phyloP scores from a whole-genome alignment of 2,888 invertebrate species.

The Clunio marinus region DNA sequence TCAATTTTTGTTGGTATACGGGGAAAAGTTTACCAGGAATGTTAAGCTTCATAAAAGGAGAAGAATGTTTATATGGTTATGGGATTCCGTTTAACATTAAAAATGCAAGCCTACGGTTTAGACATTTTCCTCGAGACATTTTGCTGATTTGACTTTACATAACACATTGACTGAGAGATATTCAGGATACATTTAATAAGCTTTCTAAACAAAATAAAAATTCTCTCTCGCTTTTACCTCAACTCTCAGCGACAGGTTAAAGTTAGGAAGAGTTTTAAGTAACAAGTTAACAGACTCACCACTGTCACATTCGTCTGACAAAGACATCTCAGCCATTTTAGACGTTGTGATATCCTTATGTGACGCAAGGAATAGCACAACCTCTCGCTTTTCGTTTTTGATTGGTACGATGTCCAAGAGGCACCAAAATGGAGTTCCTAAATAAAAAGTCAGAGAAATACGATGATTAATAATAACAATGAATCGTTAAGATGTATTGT shows the following conservation, averaged over 20 bases:
- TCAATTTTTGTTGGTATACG: too few species aligned
- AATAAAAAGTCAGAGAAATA: too few species aligned
- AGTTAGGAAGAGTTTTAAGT: too few species aligned
- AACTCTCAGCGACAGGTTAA: neutral
- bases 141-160: constrained; percentile 2
- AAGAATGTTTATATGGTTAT: neutral
- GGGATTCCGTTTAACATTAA: constrained; percentile 3
- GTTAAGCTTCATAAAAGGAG: neutral
- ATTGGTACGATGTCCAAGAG: constrained; percentile 95
- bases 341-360: constrained; percentile 95
- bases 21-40: too few species aligned
- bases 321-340: constrained; percentile 79
- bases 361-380: constrained; percentile 91
- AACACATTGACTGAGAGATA: neutral
- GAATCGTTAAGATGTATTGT: too few species aligned
- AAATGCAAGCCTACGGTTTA: neutral
- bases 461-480: too few species aligned
- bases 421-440: constrained; percentile 92
- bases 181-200: neutral
- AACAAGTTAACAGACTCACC: constrained; percentile 59
- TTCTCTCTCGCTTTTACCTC: neutral
- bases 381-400: constrained; percentile 96
- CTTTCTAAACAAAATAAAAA: constrained; percentile 20
- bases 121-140: neutral
- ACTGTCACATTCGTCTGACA: constrained; percentile 68